phyloP scores from a whole-genome alignment of 2,113 vertebrate genomes.

The Hoplias malabaricus region DNA sequence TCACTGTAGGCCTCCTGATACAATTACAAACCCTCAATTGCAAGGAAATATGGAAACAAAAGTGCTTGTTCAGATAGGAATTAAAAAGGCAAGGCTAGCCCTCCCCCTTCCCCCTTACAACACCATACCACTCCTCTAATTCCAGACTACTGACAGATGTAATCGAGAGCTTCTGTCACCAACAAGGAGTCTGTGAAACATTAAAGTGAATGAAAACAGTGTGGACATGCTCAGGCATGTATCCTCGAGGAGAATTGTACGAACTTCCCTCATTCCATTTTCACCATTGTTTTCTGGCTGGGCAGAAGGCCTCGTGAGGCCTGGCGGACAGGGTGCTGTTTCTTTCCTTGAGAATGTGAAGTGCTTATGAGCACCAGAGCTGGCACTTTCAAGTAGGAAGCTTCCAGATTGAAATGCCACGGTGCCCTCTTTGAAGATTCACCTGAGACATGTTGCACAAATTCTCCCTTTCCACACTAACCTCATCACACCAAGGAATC shows the following conservation, averaged over 20 bases:
- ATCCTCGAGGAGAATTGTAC: not conserved
- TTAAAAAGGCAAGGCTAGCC: not conserved
- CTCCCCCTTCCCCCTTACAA: not conserved
- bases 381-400: not conserved
- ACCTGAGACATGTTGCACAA: not conserved
- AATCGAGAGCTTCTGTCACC: constrained; percentile 40
- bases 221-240: not conserved
- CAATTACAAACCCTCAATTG: constrained; percentile 21
- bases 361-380: not conserved
- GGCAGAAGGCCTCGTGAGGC: not conserved
- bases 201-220: constrained; percentile 27
- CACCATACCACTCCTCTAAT: not conserved
- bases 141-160: constrained; percentile 20
- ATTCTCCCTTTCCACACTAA: not conserved
- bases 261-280: not conserved
- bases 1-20: constrained; percentile 15
- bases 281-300: not conserved
- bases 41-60: constrained; percentile 22
- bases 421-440: not conserved
- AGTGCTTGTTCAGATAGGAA: not conserved
- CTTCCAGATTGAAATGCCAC: not conserved
- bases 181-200: constrained; percentile 54
- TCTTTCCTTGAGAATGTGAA: not conserved
- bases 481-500: not conserved
- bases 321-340: not conserved